phyloP scores from a whole-genome alignment of 2,888 invertebrate species.

The Euproctis similis region DNA sequence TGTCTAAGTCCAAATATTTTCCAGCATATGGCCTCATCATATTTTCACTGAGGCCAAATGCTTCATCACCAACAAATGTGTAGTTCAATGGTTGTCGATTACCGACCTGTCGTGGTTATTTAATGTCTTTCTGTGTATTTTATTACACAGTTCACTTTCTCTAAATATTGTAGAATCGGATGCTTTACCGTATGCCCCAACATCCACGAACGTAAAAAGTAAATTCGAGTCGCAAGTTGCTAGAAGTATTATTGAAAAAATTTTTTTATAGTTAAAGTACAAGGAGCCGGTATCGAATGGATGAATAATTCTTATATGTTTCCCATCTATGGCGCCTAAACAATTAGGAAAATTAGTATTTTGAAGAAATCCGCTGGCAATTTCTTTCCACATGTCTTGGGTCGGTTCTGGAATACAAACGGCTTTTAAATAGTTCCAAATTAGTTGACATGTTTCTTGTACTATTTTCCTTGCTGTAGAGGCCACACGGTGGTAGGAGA shows the following conservation, averaged over 20 bases:
- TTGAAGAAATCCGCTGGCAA: slow-evolving; percentile 18
- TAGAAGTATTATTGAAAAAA: slow-evolving; percentile 5
- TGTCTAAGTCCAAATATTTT: slow-evolving; percentile 12
- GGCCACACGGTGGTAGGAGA: slow-evolving; percentile 14
- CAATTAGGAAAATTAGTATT: slow-evolving; percentile 15
- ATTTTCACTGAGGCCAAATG: slow-evolving; percentile 11
- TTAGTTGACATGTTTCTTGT: slow-evolving; percentile 23
- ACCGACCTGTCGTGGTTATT: slow-evolving; percentile 12
- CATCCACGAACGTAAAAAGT: slow-evolving; percentile 1
- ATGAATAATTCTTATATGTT: slow-evolving; percentile 15
- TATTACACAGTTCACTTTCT: background rate
- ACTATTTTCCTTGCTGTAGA: slow-evolving; percentile 20
- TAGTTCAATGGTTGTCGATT: slow-evolving; percentile 16
- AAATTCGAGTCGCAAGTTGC: slow-evolving; percentile 7
- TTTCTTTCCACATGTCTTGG: slow-evolving; percentile 17
- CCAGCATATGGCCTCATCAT: slow-evolving; percentile 13
- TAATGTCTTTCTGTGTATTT: background rate
- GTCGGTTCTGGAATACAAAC: slow-evolving; percentile 20
- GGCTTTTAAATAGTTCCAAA: slow-evolving; percentile 18
- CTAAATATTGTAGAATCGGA: slow-evolving; percentile 1
- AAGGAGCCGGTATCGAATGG: slow-evolving; percentile 8
- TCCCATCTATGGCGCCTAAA: slow-evolving; percentile 16
- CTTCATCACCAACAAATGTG: slow-evolving; percentile 15
- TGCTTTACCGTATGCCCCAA: slow-evolving; percentile 2
- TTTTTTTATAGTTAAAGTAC: slow-evolving; percentile 12